Conservation (phyloP, 2,113 vertebrate species). For the Semnornis frantzii region DNA sequence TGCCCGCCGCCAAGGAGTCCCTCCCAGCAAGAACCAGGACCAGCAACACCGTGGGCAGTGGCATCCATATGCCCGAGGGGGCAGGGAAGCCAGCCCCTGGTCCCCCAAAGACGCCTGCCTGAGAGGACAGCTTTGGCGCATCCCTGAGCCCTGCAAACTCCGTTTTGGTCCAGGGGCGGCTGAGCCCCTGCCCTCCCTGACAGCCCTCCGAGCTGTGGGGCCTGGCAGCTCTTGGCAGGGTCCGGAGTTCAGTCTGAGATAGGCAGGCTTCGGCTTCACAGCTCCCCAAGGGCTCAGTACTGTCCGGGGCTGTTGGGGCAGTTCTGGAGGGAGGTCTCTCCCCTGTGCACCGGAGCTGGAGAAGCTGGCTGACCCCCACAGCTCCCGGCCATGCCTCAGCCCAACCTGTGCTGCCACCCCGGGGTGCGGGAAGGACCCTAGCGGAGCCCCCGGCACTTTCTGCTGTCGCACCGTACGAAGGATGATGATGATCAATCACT, state of each 20-base stretch:
- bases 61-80: accelerated
- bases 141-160: not conserved
- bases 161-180: not conserved
- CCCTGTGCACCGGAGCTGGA: not conserved
- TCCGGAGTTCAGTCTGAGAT: not conserved
- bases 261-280: not conserved
- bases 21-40: not conserved
- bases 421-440: not conserved
- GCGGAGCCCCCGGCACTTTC: not conserved
- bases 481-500: not conserved
- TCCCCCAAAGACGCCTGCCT: not conserved
- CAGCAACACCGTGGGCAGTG: not conserved
- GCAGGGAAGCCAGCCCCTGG: not conserved
- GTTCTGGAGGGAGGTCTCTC: not conserved
- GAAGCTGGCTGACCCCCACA: not conserved
- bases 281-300: not conserved
- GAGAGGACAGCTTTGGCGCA: not conserved
- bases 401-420: not conserved
- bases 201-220: not conserved
- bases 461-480: not conserved
- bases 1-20: not conserved
- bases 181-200: not conserved
- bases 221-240: not conserved
- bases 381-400: not conserved
- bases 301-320: not conserved